Evolutionary conservation across 2,113 vertebrate genomes (phyloP).

Genomic region (Heterochromis multidens): DNA sequence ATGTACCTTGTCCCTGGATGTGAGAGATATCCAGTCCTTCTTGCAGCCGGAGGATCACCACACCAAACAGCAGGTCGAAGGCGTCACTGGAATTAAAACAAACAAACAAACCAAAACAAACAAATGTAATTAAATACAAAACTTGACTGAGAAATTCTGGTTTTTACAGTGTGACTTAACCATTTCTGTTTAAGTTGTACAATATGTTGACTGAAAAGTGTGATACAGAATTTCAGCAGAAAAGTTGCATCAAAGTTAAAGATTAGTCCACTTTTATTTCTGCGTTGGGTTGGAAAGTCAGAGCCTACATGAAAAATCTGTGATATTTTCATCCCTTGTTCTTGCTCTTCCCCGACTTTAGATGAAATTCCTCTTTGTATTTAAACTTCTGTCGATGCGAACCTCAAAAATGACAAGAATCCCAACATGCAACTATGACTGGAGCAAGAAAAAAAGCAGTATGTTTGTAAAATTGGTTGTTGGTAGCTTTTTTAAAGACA

Average conservation of each 20-base stretch:
- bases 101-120: neutral
- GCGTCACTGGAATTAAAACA: constrained; percentile 81
- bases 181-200: too few relatives aligned
- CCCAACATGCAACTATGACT: neutral
- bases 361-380: neutral
- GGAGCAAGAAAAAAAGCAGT: neutral
- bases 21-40: constrained; percentile 95
- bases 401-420: neutral
- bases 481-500: neutral
- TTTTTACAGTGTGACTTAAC: too few relatives aligned
- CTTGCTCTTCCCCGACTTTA: neutral
- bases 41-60: constrained; percentile 89
- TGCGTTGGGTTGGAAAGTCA: accelerated
- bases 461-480: neutral
- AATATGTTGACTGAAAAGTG: neutral
- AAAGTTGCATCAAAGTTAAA: neutral
- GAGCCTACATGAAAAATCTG: neutral
- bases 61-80: constrained; percentile 91
- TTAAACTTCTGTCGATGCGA: neutral
- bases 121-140: neutral
- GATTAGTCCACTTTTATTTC: neutral
- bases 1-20: constrained; percentile 88
- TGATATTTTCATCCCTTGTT: neutral
- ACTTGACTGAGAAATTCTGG: neutral
- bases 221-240: neutral